Evolutionary conservation across 2,888 invertebrate genomes (phyloP).

Genomic region (Antheraea yamamai): DNA sequence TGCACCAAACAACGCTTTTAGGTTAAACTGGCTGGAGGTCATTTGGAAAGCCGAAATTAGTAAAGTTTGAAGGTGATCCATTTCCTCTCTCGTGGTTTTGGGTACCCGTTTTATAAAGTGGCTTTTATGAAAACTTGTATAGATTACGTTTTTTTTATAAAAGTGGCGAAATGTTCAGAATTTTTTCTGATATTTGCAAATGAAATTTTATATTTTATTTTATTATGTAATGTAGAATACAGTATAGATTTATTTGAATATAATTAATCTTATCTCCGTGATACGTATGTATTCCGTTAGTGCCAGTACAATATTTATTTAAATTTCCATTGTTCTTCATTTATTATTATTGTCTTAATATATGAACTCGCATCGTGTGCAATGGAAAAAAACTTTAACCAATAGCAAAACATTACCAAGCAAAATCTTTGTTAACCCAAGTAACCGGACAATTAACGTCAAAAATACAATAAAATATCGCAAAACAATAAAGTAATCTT

Average conservation of each 20-base stretch:
- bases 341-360: no score
- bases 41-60: conserved; percentile 15
- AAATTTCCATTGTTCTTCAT: no score
- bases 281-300: background rate
- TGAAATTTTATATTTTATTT: background rate
- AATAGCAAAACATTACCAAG: background rate
- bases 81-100: conserved; percentile 1
- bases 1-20: conserved; percentile 5
- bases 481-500: no score
- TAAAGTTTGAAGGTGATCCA: conserved; percentile 13
- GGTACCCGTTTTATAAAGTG: conserved; percentile 1
- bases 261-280: no score
- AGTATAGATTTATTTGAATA: background rate
- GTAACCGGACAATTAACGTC: background rate
- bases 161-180: background rate
- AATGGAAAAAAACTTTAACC: background rate
- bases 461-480: no score
- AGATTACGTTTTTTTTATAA: background rate
- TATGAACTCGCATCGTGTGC: no score
- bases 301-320: background rate
- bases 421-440: background rate
- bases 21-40: background rate
- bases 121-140: conserved; percentile 10
- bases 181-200: background rate
- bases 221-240: background rate